A percentile compares a stretch with the other conserved stretches of the same genome.
Conservation (phyloP, 2,888 invertebrate species). For the Tortrix viridana region DNA sequence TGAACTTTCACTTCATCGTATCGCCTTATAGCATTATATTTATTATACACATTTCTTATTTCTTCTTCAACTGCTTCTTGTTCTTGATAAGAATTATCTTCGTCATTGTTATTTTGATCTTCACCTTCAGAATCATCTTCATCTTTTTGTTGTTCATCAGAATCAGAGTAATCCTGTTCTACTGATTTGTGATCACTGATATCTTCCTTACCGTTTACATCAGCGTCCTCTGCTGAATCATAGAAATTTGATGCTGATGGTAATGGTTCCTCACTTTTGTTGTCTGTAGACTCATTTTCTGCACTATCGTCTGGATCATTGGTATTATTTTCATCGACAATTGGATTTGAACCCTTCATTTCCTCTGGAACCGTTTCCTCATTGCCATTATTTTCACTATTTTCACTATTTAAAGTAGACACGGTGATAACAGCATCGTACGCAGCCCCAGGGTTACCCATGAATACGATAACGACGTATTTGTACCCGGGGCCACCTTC, state of each 20-base stretch:
- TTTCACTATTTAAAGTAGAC: slow-evolving; percentile 56
- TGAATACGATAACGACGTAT: slow-evolving; percentile 71
- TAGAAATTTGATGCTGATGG: slow-evolving; percentile 32
- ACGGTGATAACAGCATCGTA: slow-evolving; percentile 74
- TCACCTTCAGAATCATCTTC: slow-evolving; percentile 42
- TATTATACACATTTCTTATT: slow-evolving; percentile 49
- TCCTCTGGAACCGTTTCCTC: slow-evolving; percentile 38
- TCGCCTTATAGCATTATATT: slow-evolving; percentile 54
- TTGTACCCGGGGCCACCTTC: slow-evolving; percentile 78
- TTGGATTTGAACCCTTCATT: slow-evolving; percentile 36
- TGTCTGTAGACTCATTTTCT: slow-evolving; percentile 46
- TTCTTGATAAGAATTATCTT: slow-evolving; percentile 39
- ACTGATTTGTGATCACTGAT: slow-evolving; percentile 37
- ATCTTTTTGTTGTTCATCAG: slow-evolving; percentile 43
- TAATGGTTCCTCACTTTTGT: slow-evolving; percentile 28
- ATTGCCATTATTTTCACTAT: slow-evolving; percentile 29
- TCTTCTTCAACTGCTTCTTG: slow-evolving; percentile 44
- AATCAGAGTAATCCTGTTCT: slow-evolving; percentile 44
- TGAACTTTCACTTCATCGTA: slow-evolving; percentile 54
- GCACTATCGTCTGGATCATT: slow-evolving; percentile 56
- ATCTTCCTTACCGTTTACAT: slow-evolving; percentile 38
- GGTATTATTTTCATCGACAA: slow-evolving; percentile 44
- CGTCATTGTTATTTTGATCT: slow-evolving; percentile 41
- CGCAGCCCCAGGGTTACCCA: slow-evolving; percentile 64
- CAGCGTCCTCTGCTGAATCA: slow-evolving; percentile 34